Evolutionary conservation across 2,797 vertebrate genomes (phyloP).

Genomic region (Pipistrellus pygmaeus): DNA sequence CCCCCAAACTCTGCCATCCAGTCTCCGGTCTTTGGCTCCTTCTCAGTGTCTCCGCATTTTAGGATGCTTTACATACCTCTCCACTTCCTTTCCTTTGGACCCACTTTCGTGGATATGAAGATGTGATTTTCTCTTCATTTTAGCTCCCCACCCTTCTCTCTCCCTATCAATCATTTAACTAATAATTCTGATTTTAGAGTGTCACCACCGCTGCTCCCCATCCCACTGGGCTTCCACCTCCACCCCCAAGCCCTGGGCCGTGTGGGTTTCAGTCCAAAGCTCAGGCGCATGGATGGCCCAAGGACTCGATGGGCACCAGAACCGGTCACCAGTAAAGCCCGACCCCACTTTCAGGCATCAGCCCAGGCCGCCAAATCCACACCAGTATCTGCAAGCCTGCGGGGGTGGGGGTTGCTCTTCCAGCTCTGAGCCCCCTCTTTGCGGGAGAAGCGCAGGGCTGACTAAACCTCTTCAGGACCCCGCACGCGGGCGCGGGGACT

Average conservation of each 20-base stretch:
- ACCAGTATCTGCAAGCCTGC: not conserved
- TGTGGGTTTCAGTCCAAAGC: not conserved
- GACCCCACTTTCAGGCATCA: not conserved
- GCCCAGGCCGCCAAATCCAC: not conserved
- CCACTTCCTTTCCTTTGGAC: not conserved
- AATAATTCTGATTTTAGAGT: not conserved
- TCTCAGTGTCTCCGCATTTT: not conserved
- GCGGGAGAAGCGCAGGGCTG: not conserved
- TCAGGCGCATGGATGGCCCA: not conserved
- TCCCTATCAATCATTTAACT: not conserved
- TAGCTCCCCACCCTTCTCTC: not conserved
- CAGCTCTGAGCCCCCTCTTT: not conserved
- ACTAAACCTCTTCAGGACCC: not conserved
- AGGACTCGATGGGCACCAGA: not conserved
- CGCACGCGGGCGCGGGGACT: not conserved
- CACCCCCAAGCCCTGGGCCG: rapidly evolving
- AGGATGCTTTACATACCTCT: not conserved
- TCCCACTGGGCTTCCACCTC: too few species aligned
- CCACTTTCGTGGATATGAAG: not conserved
- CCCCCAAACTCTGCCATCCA: not conserved
- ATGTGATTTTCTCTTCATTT: not conserved
- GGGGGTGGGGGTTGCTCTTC: not conserved
- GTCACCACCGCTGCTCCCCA: not conserved
- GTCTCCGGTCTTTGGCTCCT: not conserved
- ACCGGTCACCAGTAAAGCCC: not conserved